Percentiles rank a stretch among this genome's conserved stretches.
Evolutionary conservation across 2,113 vertebrate species (phyloP).

Genomic region (Danionella cerebrum): DNA sequence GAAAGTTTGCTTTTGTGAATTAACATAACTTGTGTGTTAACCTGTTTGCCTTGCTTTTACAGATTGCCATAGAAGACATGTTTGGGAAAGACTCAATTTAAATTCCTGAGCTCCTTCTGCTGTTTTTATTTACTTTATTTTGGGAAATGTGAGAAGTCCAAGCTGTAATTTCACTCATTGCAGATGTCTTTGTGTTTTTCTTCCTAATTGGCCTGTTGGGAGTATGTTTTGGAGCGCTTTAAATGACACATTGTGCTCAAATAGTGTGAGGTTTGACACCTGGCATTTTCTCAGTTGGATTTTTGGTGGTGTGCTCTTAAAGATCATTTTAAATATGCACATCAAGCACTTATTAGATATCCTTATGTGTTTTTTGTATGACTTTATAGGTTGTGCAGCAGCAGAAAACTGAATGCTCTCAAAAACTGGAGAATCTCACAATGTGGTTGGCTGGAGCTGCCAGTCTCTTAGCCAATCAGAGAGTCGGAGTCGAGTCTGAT

Average conservation of each 20-base stretch:
- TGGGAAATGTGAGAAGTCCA: too few relatives aligned
- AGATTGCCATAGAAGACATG: conserved; percentile 77
- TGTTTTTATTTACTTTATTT: too few relatives aligned
- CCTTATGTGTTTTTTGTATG: neutral
- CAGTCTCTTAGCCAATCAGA: conserved; percentile 63
- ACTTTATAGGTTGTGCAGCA: conserved; percentile 77
- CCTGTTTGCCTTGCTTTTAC: conserved; percentile 98
- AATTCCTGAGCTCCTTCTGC: conserved; percentile 40
- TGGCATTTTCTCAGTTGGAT: neutral
- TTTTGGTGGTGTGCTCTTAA: neutral
- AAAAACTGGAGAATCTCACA: conserved; percentile 77
- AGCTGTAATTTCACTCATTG: too few relatives aligned
- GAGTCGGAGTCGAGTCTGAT: conserved; percentile 47
- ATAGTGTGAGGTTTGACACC: conserved; percentile 27
- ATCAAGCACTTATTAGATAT: neutral
- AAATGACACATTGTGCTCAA: conserved; percentile 73
- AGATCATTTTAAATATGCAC: too few relatives aligned
- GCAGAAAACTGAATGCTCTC: conserved; percentile 78
- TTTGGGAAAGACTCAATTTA: conserved; percentile 64
- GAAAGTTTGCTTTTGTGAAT: too few relatives aligned
- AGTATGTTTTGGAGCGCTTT: conserved; percentile 46
- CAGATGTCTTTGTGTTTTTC: conserved; percentile 27
- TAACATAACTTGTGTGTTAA: conserved; percentile 71
- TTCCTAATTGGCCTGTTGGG: conserved; percentile 36
- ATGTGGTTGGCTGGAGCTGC: conserved; percentile 77